Base-by-base conservation (phyloP, 2,797 vertebrate genomes). In the Parauchenoglanis ngamensis region DNA sequence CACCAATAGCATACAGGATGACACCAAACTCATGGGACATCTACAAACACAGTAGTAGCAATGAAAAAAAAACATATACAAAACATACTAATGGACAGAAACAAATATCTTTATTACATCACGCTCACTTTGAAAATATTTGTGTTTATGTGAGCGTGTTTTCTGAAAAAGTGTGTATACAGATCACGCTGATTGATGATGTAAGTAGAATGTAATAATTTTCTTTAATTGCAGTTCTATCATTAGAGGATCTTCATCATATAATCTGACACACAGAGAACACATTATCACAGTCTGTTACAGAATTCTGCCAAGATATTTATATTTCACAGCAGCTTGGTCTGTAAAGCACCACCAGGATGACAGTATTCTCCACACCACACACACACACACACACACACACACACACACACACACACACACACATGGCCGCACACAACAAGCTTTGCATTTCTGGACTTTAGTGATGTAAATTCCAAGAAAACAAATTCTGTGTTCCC, bases 401-500 rank as follows among this genome's bases (percentile, higher is more conserved):
- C 31, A 31, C 31, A 31, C 31, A 31, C 31, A 77, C 13, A 54
- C 13, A 54, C 25, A 28, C 49, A 28, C n/a, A 54, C n/a, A 19
- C n/a, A 56, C n/a, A 57, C 77, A 79, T 56, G 59, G 31, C 40
- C 10, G n/a, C 23, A 63, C 57, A 17, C 21, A 44, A 19, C 12
- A 49, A 28, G 31, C 35, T 85, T 85, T 85, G 84, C 57, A 85
- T 85, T 76, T 85, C 56, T 8, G 7, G 57, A 67, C n/a, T 52
- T 52, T 2, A n/a, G 8, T 2, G 40, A 76, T 76, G 72, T 76
- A 76, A 85, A 75, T 85, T 46, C 15, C 0, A 0, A 59, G 54
- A 85, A 85, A 76, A 76, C 72, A 85, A 63, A 77, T 77, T 31
- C n/a, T 85, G 72, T 4, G 84, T 85, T 77, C n/a, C 57, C 56